phyloP scores from a whole-genome alignment of 2,888 invertebrate genomes.

The Empis livida region DNA sequence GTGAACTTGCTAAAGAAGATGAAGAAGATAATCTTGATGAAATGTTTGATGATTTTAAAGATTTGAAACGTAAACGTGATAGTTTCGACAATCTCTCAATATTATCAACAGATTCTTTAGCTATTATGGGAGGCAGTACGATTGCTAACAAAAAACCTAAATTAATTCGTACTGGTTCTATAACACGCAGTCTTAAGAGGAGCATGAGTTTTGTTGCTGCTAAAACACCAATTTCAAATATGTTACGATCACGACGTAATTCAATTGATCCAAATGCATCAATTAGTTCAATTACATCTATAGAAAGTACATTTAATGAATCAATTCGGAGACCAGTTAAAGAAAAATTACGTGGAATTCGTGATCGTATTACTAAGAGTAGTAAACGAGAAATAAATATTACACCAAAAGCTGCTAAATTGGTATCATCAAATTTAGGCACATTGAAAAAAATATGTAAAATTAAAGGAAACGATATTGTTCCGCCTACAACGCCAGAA shows the following conservation, averaged over 20 bases:
- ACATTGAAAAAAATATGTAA: slow-evolving; percentile 5
- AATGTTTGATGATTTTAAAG: slow-evolving; percentile 25
- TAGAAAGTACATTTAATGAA: slow-evolving; percentile 30
- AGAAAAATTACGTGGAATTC: slow-evolving; percentile 28
- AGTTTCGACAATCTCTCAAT: slow-evolving; percentile 32
- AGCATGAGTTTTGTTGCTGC: slow-evolving; percentile 35
- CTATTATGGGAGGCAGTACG: slow-evolving; percentile 17
- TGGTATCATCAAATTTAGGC: slow-evolving; percentile 6
- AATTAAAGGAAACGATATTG: slow-evolving; percentile 8
- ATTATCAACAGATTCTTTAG: slow-evolving; percentile 32
- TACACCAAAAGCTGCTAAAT: slow-evolving; percentile 8
- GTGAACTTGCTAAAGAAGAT: slow-evolving; percentile 30
- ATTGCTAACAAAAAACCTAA: slow-evolving; percentile 33
- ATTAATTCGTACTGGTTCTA: slow-evolving; percentile 32
- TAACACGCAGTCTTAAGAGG: slow-evolving; percentile 30
- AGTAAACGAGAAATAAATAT: slow-evolving; percentile 14
- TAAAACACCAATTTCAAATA: slow-evolving; percentile 29
- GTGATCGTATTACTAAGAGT: slow-evolving; percentile 28
- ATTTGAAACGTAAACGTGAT: slow-evolving; percentile 31
- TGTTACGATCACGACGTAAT: slow-evolving; percentile 18
- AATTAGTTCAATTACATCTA: slow-evolving; percentile 28
- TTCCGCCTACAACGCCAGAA: slow-evolving; percentile 10
- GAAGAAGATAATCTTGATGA: slow-evolving; percentile 31
- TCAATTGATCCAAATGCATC: slow-evolving; percentile 28
- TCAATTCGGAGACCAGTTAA: slow-evolving; percentile 31